Evolutionary conservation across 1,140 invertebrate species (phyloP).

Genomic region (Mizuhopecten yessoensis): DNA sequence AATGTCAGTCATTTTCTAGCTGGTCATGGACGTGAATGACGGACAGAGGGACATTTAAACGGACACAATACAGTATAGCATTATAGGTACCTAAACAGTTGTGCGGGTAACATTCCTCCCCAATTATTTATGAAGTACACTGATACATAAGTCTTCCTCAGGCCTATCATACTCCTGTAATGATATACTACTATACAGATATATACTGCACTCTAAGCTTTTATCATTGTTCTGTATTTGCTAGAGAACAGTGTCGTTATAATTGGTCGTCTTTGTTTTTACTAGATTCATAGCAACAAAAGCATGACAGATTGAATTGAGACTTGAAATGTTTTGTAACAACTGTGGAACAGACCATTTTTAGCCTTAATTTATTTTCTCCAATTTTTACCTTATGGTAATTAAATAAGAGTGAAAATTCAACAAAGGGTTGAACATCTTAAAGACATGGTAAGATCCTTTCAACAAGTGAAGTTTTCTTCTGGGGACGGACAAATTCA

Average conservation of each 20-base stretch:
- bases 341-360: too few species aligned
- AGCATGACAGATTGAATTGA: too few species aligned
- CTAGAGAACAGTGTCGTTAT: not conserved
- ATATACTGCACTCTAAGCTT: not conserved
- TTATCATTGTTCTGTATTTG: not conserved
- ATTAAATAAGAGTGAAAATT: too few species aligned
- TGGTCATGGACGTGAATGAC: not conserved
- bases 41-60: constrained; percentile 19
- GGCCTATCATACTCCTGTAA: not conserved
- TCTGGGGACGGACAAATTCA: too few species aligned
- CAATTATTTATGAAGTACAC: not conserved
- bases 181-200: not conserved
- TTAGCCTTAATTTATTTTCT: too few species aligned
- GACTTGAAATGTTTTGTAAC: too few species aligned
- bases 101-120: constrained; percentile 5
- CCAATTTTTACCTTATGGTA: too few species aligned
- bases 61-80: not conserved
- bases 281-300: not conserved
- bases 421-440: too few species aligned
- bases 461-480: too few species aligned
- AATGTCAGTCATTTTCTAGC: not conserved
- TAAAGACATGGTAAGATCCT: too few species aligned
- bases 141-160: not conserved
- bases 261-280: not conserved
- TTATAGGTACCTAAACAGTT: not conserved